phyloP scores from a whole-genome alignment of 1,140 invertebrate genomes.

The Drosophila rufa region DNA sequence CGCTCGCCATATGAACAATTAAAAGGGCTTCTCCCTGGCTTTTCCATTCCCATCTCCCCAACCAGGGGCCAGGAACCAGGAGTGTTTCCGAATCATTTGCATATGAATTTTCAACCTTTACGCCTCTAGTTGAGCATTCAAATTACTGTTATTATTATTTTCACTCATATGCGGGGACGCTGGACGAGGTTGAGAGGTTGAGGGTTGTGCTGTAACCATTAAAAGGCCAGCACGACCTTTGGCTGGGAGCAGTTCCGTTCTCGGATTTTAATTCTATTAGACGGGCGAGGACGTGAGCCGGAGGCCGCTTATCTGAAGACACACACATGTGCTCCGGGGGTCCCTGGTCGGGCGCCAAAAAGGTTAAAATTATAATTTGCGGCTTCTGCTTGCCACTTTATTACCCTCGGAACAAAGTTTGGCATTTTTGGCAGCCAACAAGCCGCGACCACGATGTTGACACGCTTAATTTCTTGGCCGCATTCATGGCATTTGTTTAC shows the following conservation, averaged over 20 bases:
- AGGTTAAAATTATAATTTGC: conserved; percentile 82
- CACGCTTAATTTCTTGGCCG: conserved; percentile 81
- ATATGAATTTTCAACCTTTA: conserved; percentile 81
- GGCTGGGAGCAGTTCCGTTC: conserved; percentile 68
- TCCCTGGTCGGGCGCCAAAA: conserved; percentile 41
- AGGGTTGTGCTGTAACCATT: conserved; percentile 57
- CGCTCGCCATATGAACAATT: conserved; percentile 40
- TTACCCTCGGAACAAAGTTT: conserved; percentile 66
- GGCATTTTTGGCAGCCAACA: conserved; percentile 71
- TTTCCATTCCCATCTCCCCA: not conserved
- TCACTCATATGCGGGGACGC: conserved; percentile 67
- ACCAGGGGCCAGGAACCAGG: not conserved
- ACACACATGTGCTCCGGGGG: conserved; percentile 7
- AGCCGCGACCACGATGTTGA: conserved; percentile 62
- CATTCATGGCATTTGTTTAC: conserved; percentile 79
- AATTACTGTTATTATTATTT: conserved; percentile 83
- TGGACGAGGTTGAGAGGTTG: conserved; percentile 7
- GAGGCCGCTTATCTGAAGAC: conserved; percentile 60
- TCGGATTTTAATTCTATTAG: conserved; percentile 80
- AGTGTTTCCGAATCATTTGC: conserved; percentile 76
- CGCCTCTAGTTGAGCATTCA: conserved; percentile 74
- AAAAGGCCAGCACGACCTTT: conserved; percentile 76
- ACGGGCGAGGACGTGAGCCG: conserved; percentile 26
- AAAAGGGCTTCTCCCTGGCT: conserved; percentile 45
- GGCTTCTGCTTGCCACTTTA: conserved; percentile 75